Conservation (phyloP, 2,888 invertebrate genomes). For the Cheilosia vulpina region DNA sequence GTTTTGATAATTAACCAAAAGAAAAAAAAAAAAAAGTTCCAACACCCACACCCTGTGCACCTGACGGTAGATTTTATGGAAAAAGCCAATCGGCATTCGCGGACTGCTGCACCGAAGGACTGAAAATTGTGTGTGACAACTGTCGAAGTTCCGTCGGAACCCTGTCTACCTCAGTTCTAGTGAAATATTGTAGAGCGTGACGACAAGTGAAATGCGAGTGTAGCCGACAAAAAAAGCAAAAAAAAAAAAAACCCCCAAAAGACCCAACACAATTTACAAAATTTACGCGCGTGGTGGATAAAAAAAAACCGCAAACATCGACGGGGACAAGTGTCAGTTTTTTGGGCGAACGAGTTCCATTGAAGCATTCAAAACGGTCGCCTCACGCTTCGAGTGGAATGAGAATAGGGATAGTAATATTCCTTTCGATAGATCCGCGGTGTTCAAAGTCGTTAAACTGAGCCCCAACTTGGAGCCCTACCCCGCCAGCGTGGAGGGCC, state of each 20-base stretch:
- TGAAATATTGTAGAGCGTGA: constrained; percentile 17
- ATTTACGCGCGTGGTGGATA: constrained; percentile 61
- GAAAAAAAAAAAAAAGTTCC: constrained; percentile 20
- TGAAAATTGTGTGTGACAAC: constrained; percentile 58
- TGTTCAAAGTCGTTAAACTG: constrained; percentile 84
- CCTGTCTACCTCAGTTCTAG: constrained; percentile 65
- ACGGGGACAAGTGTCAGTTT: constrained; percentile 76
- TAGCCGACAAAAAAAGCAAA: constrained; percentile 13
- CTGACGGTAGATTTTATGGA: constrained; percentile 21
- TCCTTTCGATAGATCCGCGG: constrained; percentile 83
- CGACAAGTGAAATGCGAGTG: constrained; percentile 59
- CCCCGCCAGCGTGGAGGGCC: constrained; percentile 85
- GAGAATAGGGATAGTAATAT: constrained; percentile 83
- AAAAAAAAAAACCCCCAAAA: constrained; percentile 16
- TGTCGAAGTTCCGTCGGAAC: constrained; percentile 68
- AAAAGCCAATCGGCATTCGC: constrained; percentile 19
- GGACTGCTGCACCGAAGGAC: constrained; percentile 61
- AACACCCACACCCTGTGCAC: constrained; percentile 37
- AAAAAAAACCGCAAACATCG: constrained; percentile 73
- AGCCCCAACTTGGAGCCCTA: constrained; percentile 85
- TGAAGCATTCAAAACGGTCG: constrained; percentile 83
- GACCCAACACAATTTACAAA: background rate
- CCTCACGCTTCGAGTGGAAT: constrained; percentile 84
- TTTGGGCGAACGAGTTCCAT: constrained; percentile 75
- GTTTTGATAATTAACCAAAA: constrained; percentile 69